These are phyloP conservation scores for Carassius carassius DNA, from an alignment of 2,113 vertebrate genomes.

Conservation along the genomic window DNA sequence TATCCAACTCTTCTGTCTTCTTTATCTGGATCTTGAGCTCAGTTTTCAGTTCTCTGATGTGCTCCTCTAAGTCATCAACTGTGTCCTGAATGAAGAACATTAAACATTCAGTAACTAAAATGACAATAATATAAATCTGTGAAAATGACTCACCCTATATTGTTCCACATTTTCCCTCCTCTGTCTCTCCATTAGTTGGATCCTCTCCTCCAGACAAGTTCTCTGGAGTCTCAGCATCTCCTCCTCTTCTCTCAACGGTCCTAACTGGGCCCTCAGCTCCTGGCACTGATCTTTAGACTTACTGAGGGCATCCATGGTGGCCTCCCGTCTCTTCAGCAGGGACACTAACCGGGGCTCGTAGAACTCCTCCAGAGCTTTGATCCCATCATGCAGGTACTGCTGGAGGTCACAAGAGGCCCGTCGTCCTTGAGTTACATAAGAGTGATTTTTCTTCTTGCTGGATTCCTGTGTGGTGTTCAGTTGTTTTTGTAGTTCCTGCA, in stretches of 20 bases:
- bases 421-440: slow-evolving; percentile 80
- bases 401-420: slow-evolving; percentile 83
- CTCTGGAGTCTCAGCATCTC: slow-evolving; percentile 80
- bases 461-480: slow-evolving; percentile 64
- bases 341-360: slow-evolving; percentile 86
- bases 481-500: slow-evolving; percentile 70
- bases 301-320: slow-evolving; percentile 73
- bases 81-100: slow-evolving; percentile 75
- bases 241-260: slow-evolving; percentile 82
- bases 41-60: slow-evolving; percentile 80
- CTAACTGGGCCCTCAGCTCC: slow-evolving; percentile 79
- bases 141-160: slow-evolving; percentile 79
- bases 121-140: background rate
- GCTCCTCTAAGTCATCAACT: slow-evolving; percentile 84
- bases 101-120: background rate
- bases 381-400: slow-evolving; percentile 82
- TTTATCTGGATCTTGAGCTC: slow-evolving; percentile 84
- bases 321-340: slow-evolving; percentile 83
- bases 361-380: slow-evolving; percentile 83
- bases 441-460: slow-evolving; percentile 68
- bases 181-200: slow-evolving; percentile 78
- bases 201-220: slow-evolving; percentile 85
- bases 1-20: slow-evolving; percentile 85
- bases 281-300: slow-evolving; percentile 81
- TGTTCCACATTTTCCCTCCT: slow-evolving; percentile 81